These are phyloP conservation scores for Andrena chrysosceles DNA, from an alignment of 2,888 invertebrate genomes.

Conservation along the genomic window DNA sequence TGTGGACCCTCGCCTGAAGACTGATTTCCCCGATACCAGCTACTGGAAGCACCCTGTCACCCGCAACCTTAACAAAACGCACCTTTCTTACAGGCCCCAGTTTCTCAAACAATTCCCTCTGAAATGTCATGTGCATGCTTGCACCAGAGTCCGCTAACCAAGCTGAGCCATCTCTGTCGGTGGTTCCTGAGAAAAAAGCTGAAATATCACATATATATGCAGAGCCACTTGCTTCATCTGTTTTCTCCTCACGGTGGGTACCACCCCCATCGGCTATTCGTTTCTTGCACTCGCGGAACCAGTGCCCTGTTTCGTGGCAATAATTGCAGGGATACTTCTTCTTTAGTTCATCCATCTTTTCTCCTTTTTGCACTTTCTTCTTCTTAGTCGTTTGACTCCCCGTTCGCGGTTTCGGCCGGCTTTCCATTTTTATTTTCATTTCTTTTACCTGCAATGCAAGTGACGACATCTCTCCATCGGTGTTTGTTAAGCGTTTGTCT, in stretches of 20 bases:
- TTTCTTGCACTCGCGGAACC: background rate
- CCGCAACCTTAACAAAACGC: background rate
- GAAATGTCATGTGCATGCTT: slow-evolving; percentile 1
- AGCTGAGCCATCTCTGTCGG: background rate
- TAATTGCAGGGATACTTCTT: background rate
- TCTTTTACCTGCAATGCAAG: slow-evolving; percentile 11
- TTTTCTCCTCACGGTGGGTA: background rate
- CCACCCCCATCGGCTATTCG: background rate
- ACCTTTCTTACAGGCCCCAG: background rate
- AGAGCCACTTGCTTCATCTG: background rate
- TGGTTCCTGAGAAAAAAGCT: background rate
- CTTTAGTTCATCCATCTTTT: background rate
- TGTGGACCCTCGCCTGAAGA: background rate
- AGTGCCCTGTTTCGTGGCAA: background rate
- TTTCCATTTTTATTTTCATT: too few relatives aligned
- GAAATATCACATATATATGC: background rate
- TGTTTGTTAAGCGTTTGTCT: background rate
- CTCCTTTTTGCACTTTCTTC: background rate
- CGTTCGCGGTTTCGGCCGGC: too few relatives aligned
- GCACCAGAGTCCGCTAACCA: slow-evolving; percentile 11
- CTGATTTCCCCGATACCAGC: background rate
- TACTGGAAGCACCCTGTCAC: background rate
- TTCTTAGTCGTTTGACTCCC: background rate
- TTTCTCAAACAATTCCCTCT: background rate
- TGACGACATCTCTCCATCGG: slow-evolving; percentile 7